Evolutionary conservation across 1,140 invertebrate genomes (phyloP).

Genomic region (Drosophila pruinosa): DNA sequence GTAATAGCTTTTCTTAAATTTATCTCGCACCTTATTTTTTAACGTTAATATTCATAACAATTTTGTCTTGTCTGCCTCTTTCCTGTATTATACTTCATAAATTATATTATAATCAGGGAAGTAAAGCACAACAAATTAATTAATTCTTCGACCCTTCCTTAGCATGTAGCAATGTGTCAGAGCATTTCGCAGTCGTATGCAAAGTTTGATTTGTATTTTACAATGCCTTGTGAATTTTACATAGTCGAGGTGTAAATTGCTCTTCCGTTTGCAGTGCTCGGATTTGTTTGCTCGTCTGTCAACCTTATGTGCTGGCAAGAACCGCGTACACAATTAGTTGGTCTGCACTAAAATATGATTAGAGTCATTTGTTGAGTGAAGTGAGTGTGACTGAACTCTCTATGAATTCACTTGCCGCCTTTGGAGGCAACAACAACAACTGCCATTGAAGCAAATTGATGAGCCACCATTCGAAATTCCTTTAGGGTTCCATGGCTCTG

Average conservation of each 20-base stretch:
- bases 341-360: conserved; percentile 74
- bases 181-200: conserved; percentile 28
- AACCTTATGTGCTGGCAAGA: conserved; percentile 19
- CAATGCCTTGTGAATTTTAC: conserved; percentile 53
- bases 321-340: conserved; percentile 62
- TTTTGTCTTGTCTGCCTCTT: no score
- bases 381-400: conserved; percentile 26
- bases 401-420: neutral
- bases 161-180: neutral
- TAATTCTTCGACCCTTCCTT: neutral
- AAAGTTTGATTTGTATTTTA: neutral
- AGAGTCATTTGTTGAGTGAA: conserved; percentile 20
- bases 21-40: no score
- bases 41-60: no score
- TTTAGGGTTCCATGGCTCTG: conserved; percentile 6
- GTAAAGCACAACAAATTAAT: no score
- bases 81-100: no score
- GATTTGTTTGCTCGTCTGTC: conserved; percentile 32
- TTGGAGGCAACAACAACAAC: neutral
- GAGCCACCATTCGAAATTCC: conserved; percentile 26
- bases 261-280: conserved; percentile 24
- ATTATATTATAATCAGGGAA: no score
- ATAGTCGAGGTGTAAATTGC: conserved; percentile 69
- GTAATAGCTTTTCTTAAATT: no score
- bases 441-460: conserved; percentile 6